phyloP scores from a whole-genome alignment of 2,888 invertebrate species.

The Amphiduros pacificus region DNA sequence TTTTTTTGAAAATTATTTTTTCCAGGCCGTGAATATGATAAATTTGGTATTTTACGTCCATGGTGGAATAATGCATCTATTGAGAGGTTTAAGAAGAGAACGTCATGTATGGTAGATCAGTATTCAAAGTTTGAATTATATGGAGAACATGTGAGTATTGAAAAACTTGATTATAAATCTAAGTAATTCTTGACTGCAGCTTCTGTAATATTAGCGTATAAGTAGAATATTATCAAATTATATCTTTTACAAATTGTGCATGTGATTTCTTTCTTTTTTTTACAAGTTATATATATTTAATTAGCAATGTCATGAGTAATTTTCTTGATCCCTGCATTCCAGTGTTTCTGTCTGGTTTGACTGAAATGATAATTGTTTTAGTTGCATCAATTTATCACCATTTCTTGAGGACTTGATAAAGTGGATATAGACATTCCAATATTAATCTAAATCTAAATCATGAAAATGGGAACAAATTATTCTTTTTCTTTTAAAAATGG shows the following conservation, averaged over 20 bases:
- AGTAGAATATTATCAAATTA: background rate
- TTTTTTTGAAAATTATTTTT: background rate
- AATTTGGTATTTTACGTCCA: conserved; percentile 88
- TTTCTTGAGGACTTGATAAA: too few relatives aligned
- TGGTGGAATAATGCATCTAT: conserved; percentile 98
- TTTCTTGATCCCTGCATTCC: too few relatives aligned
- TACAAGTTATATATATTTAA: too few relatives aligned
- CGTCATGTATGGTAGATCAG: conserved; percentile 87
- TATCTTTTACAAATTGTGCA: background rate
- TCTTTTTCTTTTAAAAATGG: too few relatives aligned
- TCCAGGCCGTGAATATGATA: conserved; percentile 87
- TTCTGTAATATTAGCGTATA: background rate
- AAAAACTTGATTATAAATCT: background rate
- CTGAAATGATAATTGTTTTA: too few relatives aligned
- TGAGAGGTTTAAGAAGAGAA: conserved; percentile 80
- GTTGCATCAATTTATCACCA: too few relatives aligned
- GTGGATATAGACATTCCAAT: too few relatives aligned
- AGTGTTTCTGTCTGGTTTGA: too few relatives aligned
- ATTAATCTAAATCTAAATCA: too few relatives aligned
- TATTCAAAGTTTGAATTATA: conserved; percentile 73
- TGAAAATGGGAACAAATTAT: too few relatives aligned
- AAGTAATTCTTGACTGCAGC: background rate
- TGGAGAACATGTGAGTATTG: conserved; percentile 51
- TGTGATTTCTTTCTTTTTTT: background rate
- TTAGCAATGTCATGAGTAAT: too few relatives aligned